Base-by-base conservation (phyloP, 2,888 invertebrate genomes). In the Cyclophora albipunctata region DNA sequence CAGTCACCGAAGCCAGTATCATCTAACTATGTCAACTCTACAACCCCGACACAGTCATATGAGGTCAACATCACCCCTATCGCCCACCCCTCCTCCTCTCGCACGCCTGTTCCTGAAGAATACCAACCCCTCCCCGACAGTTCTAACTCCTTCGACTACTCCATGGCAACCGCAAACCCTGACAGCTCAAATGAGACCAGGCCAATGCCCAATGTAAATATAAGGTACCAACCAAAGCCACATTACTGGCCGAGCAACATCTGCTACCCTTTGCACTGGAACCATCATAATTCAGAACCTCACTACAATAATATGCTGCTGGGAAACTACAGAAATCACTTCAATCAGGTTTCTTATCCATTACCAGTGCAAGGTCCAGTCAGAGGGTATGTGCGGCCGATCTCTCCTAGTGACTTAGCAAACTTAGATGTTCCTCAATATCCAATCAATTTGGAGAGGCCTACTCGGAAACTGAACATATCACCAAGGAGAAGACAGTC, bases 121-220 rank as follows among this genome's bases (percentile, higher is more conserved):
- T 88, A 88, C 54, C 88, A 86, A 58, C 88, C 88, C 2, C 57
- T 88, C 37, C 88, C 86, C 20, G 86, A 87, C 53, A 88, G 84
- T 60, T 84, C 85, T 3, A 84, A 84, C 58, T 79, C 83, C 42
- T 66, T 81, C 45, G 84, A 83, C 58, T 83, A 78, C 63, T 67
- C 71, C 41, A 64, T 78, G 37, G 67, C 69, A 4, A 65, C 66
- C 40, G 67, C 59, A 48, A 76, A 72, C 52, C 56, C 71, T 34
- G 81, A 80, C 50, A 71, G 69, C 50, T 67, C 75, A 42, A 57
- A 59, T 40, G 71, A 63, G 58, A 69, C 69, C 35, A 63, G 67
- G 47, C 64, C 73, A 54, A 64, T 76, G 46, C 64, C 75, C 42
- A 77, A 78, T 54, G 53, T 81, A 40, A 84, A 84, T 57, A 82